Evolutionary conservation across 92 coral and sea anemone genomes (phyloP), one percentile per base, ranked within the genome.

Genomic region (Epizoanthus ramosus): DNA sequence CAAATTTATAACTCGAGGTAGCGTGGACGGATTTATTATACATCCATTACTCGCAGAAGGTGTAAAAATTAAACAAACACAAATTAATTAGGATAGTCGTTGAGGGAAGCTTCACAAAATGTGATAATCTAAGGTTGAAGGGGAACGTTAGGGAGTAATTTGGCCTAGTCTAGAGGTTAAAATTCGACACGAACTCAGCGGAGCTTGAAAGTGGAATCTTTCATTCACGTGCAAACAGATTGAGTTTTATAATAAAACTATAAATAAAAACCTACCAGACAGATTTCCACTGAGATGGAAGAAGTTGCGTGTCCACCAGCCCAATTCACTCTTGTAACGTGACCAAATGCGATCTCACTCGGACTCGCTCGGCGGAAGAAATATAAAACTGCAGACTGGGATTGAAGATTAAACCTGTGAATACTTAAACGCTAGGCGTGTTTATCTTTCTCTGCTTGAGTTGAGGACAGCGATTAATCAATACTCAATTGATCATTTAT

Each of bases 351-450:
- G 3, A 9, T 47, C 75, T 17, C 35, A 3, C 73, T 68, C 31
- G 2, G 35, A 28, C 18, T 37, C 21, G 75, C 21, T 71, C 35
- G n/a, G 39, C 72, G n/a, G 72, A 33, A 33, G 45, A 67, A 67
- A n/a, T n/a, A 22, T 21, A 41, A 24, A 8, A 24, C 21, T 54
- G 9, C n/a, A n/a, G 31, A 14, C 71, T 66, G 41, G 45, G 75
- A 3, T 24, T 71, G 35, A 24, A 71, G 58, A 71, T 71, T 71
- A 71, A 71, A 21, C n/a, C 75, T 9, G 54, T 50, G 75, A 71
- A 71, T 71, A 71, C 58, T 71, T 41, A 71, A 71, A 47, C 31
- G 75, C 43, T 45, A 71, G 75, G 75, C 75, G 75, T 71, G 75
- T 71, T 71, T 71, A 71, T 39, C 43, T 71, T 71, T 28, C 50